Evolutionary conservation across 2,797 vertebrate genomes (phyloP), one percentile per base, ranked within the genome.

Genomic region (Pseudochromis fuscus): DNA sequence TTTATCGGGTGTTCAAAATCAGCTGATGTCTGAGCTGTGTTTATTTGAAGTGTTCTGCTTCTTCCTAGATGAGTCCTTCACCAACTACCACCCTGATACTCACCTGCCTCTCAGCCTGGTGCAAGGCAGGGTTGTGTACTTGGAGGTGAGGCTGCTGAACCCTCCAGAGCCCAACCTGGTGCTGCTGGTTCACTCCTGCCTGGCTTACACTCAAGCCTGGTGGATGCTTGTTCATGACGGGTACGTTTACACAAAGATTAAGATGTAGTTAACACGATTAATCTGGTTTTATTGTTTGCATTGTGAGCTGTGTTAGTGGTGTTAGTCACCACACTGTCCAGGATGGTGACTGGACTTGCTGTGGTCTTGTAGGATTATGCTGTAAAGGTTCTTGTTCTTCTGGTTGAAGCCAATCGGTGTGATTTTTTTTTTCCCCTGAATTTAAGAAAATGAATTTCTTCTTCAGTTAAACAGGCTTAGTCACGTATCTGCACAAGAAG

Each of bases 171-270:
- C 77, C 1, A 42, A n/a, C 51, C 42, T 83, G 77, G 62, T 78
- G 60, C 84, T 91, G 74, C 73, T 87, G 77, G 84, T 90, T 45
- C 86, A 91, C 56, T 91, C 84, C 72, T 93, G 91, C 60, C 35
- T 88, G 65, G 90, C 86, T 46, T 87, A 80, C 77, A 73, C 75
- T 18, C 50, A 15, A 0, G 12, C 59, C 80, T 70, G 61, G 69
- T 86, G 87, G 83, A 77, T 78, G 62, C 76, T 67, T 1, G 51
- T 90, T 24, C 88, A 90, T 5, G 72, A 91, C 6, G 38, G 90
- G 90, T 93, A 59, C 19, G 90, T 83, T 79, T 42, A 11, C 1
- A 11, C 4, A 27, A 2, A 38, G n/a, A 46, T 13, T 23, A 21
- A 12, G 19, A 40, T 12, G 4, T 12, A 10, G 0, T 46, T 16